Evolutionary conservation across 1,140 invertebrate genomes (phyloP).

Genomic region (Lepidurus apus): DNA sequence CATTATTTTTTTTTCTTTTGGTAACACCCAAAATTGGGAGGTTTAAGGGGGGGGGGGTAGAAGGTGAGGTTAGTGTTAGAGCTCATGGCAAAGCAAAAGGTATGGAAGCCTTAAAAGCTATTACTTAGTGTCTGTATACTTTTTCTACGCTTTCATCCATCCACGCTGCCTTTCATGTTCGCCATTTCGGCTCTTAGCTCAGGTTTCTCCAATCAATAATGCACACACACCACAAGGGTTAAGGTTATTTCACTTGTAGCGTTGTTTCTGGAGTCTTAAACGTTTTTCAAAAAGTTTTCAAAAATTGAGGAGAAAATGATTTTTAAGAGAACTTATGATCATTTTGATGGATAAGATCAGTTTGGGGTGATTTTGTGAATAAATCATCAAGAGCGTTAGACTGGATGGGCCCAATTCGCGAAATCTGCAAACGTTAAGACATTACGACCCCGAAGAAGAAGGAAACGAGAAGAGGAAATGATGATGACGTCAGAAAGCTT

Average conservation of each 20-base stretch:
- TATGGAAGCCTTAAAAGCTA: conserved; percentile 4
- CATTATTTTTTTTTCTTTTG: background rate
- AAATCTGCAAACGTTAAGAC: no score
- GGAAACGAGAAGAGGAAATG: background rate
- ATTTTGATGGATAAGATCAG: no score
- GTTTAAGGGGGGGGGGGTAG: background rate
- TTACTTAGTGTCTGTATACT: conserved; percentile 12
- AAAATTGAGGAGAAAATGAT: background rate
- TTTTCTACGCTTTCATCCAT: background rate
- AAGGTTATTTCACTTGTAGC: background rate
- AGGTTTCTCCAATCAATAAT: conserved; percentile 22
- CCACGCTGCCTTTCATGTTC: background rate
- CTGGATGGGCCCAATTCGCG: no score
- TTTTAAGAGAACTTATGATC: no score
- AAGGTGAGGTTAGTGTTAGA: background rate
- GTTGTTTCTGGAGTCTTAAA: background rate
- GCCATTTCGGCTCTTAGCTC: conserved; percentile 1
- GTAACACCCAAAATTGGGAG: background rate
- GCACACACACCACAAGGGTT: conserved; percentile 8
- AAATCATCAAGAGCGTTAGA: no score
- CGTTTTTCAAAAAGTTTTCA: background rate
- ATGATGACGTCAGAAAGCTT: background rate
- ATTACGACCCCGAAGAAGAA: background rate
- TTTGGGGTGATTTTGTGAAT: no score
- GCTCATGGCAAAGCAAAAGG: background rate